These are phyloP conservation scores for Hypsibius dujardini DNA, from an alignment of 1,140 invertebrate species.

Conservation along the genomic window DNA sequence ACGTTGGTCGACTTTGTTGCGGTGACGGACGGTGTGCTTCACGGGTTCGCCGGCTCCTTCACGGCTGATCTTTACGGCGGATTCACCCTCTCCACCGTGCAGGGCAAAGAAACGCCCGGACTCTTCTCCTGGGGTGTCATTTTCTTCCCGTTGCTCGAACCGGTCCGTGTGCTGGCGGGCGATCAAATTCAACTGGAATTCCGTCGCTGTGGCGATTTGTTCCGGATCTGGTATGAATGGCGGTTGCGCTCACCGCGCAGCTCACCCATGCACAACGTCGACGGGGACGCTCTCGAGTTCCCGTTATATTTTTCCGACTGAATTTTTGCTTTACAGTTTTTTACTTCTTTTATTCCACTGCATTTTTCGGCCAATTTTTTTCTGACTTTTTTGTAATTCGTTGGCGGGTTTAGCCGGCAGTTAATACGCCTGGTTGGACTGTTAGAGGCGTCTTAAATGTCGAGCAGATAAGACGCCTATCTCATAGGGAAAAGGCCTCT, in stretches of 20 bases:
- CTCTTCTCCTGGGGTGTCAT: conserved; percentile 97
- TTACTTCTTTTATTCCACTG: too few relatives aligned
- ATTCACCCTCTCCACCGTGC: conserved; percentile 63
- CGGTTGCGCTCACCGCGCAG: conserved; percentile 48
- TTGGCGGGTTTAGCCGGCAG: too few relatives aligned
- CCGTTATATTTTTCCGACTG: too few relatives aligned
- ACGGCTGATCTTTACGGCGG: conserved; percentile 65
- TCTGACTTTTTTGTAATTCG: too few relatives aligned
- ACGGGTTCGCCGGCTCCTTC: conserved; percentile 90
- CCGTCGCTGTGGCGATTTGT: conserved; percentile 52
- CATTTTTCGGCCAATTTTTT: too few relatives aligned
- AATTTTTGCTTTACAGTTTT: too few relatives aligned
- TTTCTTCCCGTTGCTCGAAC: conserved; percentile 56
- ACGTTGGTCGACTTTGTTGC: neutral
- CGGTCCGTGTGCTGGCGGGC: conserved; percentile 49
- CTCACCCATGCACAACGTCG: conserved; percentile 51
- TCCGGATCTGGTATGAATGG: conserved; percentile 95
- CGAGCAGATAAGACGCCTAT: too few relatives aligned
- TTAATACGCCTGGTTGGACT: too few relatives aligned
- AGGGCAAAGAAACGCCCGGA: conserved; percentile 60
- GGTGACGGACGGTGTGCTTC: conserved; percentile 50
- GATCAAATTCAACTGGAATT: conserved; percentile 59
- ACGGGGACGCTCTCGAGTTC: neutral
- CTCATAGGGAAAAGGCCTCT: too few relatives aligned
- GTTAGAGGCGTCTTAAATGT: too few relatives aligned